Evolutionary conservation across 2,888 invertebrate species (phyloP), one percentile per base, ranked within the genome.

Genomic region (Drosophila gaucha): DNA sequence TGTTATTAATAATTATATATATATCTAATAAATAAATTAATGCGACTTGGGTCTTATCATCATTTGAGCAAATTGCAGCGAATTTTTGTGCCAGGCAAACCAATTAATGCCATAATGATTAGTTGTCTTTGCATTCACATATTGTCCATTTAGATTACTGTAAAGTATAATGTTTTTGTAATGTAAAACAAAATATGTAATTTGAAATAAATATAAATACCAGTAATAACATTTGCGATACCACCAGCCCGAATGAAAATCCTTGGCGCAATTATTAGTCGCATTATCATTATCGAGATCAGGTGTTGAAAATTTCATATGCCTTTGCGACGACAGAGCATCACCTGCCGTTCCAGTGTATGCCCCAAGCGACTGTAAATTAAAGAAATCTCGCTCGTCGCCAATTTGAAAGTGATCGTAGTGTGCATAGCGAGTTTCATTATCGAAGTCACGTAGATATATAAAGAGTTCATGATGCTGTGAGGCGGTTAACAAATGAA

Each of bases 231-330:
- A 95, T 36, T 94, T 93, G 77, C 93, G 94, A 87, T 94, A 95
- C 95, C 95, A 95, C 95, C 95, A 95, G 2, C 94, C 95, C 0
- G 95, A 95, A 1, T 93, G 93, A 71, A 95, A 95, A 54, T 94
- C 93, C 30, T 91, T 89, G 0, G 95, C 94, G 87, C 95, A 95
- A 52, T 93, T 94, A 1, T 94, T 94, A 0, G 9, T 91, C 94
- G 94, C 94, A 10, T 92, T 92, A 79, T 95, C 95, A 64, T 94
- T 94, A 86, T 95, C 95, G 26, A 92, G 89, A 84, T 95, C 95
- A 28, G 91, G 92, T 0, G 95, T 94, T 0, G 95, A 95, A 80
- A 95, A 95, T 86, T 94, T 94, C 82, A 94, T 93, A 0, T 94
- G 94, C 1, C 94, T 94, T 72, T 95, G 95, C 78, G 94, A 94